These are phyloP conservation scores for Opisthocomus hoazin DNA, from an alignment of 2,113 vertebrate genomes.

Conservation along the genomic window DNA sequence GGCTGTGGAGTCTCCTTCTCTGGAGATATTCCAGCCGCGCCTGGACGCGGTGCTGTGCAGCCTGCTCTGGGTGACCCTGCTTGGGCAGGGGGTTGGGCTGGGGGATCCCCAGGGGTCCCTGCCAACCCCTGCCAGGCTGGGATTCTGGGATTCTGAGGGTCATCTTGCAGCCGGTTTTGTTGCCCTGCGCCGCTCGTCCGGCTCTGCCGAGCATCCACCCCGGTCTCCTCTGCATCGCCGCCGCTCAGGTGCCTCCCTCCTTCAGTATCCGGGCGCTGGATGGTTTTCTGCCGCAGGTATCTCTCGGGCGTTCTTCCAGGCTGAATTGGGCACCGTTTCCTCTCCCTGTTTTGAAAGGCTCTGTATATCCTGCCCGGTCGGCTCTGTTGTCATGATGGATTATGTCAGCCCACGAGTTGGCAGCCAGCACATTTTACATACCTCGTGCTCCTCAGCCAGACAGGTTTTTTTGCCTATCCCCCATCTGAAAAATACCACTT, in stretches of 20 bases:
- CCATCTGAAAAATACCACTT: not conserved
- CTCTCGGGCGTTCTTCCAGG: not conserved
- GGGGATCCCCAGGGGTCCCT: no score
- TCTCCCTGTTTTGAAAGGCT: not conserved
- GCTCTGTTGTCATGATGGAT: slow-evolving; percentile 29
- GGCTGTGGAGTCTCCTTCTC: no score
- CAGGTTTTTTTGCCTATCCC: not conserved
- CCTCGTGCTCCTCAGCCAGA: not conserved
- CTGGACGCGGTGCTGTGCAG: no score
- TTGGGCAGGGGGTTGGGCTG: no score
- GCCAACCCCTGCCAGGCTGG: no score
- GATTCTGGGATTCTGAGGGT: no score
- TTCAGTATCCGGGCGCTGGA: not conserved
- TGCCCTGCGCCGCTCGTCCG: not conserved
- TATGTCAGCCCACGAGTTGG: slow-evolving; percentile 20
- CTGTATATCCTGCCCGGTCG: not conserved
- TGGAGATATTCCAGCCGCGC: no score
- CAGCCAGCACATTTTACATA: not conserved
- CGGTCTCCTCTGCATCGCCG: not conserved
- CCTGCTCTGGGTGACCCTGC: no score
- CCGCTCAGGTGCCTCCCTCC: not conserved
- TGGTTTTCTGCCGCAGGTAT: not conserved
- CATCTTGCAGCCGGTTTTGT: not conserved
- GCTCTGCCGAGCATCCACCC: not conserved
- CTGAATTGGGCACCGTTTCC: slow-evolving; percentile 26